Evolutionary conservation across 2,888 invertebrate species (phyloP), one percentile per base, ranked within the genome.

Genomic region (Invenusta paracnida): DNA sequence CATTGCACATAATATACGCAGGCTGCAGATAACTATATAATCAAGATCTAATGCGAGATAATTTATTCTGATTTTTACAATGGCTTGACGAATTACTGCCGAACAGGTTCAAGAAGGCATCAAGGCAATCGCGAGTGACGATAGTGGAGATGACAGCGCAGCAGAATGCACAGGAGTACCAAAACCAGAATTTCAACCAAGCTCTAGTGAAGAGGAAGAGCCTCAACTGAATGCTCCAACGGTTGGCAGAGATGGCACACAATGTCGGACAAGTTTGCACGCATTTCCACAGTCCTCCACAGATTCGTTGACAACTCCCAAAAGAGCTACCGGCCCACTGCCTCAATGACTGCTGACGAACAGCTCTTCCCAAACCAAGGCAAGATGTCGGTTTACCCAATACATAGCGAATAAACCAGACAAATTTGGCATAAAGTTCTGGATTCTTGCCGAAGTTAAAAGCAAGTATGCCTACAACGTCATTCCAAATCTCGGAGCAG

Each of bases 341-440:
- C 79, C 23, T 79, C 79, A 79, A 25, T 79, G 79, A 79, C 79
- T 23, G 79, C 29, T 23, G 79, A 79, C 79, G 79, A 79, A 27
- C 79, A 79, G 79, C 79, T 79, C 79, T 79, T 79, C 29, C 79
- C 79, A 2, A n/a, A 79, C 79, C 79, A 79, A 79, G 25, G 79
- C 79, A n/a, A 79, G 79, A 79, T 79, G 79, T 79, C 79, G 79
- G 25, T 79, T 79, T 79, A 79, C 79, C 23, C 79, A 79, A 27
- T 79, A 79, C 79, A 79, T 79, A n/a, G 25, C 79, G 29, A 79
- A 79, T 29, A 79, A 79, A 79, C 79, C 79, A 25, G 79, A 79
- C 79, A 79, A 79, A 79, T 79, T 79, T n/a, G 79, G 79, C 25
- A 79, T 79, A 79, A 79, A 79, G 79, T 79, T 79, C 79, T 79